Base-by-base conservation (phyloP, 2,797 vertebrate species). In the Ibycter americanus region DNA sequence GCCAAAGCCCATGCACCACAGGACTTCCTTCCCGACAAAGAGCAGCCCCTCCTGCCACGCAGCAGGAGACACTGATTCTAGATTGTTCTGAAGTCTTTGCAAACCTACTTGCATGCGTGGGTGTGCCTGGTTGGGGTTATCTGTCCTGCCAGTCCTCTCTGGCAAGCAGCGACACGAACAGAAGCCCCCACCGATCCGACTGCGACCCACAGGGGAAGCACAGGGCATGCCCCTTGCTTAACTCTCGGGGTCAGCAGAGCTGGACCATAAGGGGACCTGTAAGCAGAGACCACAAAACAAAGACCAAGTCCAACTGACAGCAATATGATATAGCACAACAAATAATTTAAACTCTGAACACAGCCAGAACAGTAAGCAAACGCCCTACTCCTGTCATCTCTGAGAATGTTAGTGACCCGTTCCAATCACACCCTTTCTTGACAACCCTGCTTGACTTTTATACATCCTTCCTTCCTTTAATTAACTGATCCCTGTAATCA, bases 71-170 rank as follows among this genome's bases (percentile, higher is more conserved):
- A 7, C 47, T 34, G 38, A 52, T 16, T 34, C 55, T 5, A 34
- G 36, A 13, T 6, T 16, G 2, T 8, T 9, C 46, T 12, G 3
- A 54, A 73, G 59, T 12, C 71, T 25, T 26, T 15, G 16, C 55
- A 63, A 31, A 42, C 25, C 65, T 51, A 4, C 38, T 4, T 5
- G 13, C 2, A 1, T 16, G 27, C 18, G 17, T 1, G 15, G 54
- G 10, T 11, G 14, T 7, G 6, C 29, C 76, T 8, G 6, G 22
- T 15, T 7, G 5, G 9, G 6, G 6, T 12, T 9, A 4, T 4
- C 52, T 5, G 34, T 4, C 61, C 47, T 15, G 6, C 1, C 20
- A 52, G 19, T 2, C 46, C 19, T 2, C 32, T 16, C 12, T 1
- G 27, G 66, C 19, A 32, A 59, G 52, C 27, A 15, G 36, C 3